Conservation (phyloP, 1,140 invertebrate species). For the Drosophila willistoni region DNA sequence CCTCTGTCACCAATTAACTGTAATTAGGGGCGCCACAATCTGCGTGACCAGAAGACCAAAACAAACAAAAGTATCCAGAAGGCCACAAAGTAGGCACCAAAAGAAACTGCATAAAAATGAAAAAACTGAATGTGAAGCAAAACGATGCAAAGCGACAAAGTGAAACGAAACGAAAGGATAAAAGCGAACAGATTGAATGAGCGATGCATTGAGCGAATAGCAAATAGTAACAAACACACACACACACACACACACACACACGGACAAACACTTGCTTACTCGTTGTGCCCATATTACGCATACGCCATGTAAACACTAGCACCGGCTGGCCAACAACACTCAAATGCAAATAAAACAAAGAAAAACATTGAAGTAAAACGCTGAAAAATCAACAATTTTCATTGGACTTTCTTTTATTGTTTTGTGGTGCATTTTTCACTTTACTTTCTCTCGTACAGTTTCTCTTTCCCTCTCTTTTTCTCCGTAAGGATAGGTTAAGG, state of each 20-base stretch:
- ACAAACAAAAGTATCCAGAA: constrained; percentile 29
- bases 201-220: constrained; percentile 10
- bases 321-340: constrained; percentile 2
- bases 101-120: not conserved
- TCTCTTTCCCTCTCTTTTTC: not conserved
- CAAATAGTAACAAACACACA: not conserved
- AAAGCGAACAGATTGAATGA: constrained; percentile 6
- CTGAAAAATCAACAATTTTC: constrained; percentile 52
- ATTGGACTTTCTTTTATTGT: constrained; percentile 27
- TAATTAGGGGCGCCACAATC: constrained; percentile 62
- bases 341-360: constrained; percentile 34
- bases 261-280: constrained; percentile 29
- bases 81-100: constrained; percentile 12
- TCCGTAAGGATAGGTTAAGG: not conserved
- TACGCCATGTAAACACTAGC: constrained; percentile 37
- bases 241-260: not conserved
- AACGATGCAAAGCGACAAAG: constrained; percentile 4
- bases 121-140: not conserved
- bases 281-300: constrained; percentile 35
- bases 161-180: not conserved
- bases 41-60: constrained; percentile 40
- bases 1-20: constrained; percentile 58
- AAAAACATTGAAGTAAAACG: constrained; percentile 33
- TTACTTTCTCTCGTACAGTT: not conserved
- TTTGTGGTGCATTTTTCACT: not conserved